A percentile compares a stretch with the other conserved stretches of the same genome.
phyloP scores from a whole-genome alignment of 2,888 invertebrate species.

The Apomyelois bistriatella region DNA sequence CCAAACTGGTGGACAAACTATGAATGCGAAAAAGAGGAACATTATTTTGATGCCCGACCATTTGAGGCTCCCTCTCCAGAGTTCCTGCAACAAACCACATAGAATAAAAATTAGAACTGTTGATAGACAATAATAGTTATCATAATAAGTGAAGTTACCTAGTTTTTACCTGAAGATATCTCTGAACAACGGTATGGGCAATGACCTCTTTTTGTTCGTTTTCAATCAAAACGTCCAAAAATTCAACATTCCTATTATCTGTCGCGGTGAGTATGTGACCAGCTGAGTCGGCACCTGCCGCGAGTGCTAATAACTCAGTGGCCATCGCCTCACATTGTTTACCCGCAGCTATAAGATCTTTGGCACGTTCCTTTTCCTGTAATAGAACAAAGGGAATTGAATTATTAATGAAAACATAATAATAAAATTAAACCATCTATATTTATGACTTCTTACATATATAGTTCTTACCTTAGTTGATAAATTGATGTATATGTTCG shows the following conservation, averaged over 20 bases:
- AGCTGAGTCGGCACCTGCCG: slow-evolving; percentile 96
- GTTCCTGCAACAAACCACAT: slow-evolving; percentile 83
- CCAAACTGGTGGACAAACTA: slow-evolving; percentile 98
- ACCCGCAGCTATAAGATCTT: slow-evolving; percentile 96
- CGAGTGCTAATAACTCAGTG: slow-evolving; percentile 95
- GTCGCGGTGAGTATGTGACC: slow-evolving; percentile 96
- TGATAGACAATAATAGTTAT: slow-evolving; percentile 11
- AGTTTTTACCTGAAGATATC: slow-evolving; percentile 93
- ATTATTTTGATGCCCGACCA: slow-evolving; percentile 98
- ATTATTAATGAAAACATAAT: slow-evolving; percentile 23
- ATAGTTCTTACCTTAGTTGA: slow-evolving; percentile 87
- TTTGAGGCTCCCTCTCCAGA: slow-evolving; percentile 98
- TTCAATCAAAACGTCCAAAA: slow-evolving; percentile 97
- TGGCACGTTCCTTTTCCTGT: slow-evolving; percentile 97
- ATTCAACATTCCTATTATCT: slow-evolving; percentile 95
- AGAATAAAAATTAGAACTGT: slow-evolving; percentile 6
- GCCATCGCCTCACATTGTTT: slow-evolving; percentile 99
- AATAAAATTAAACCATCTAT: neutral
- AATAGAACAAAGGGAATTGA: slow-evolving; percentile 30
- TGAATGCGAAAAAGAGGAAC: slow-evolving; percentile 94
- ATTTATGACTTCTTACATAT: neutral
- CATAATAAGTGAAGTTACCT: slow-evolving; percentile 65
- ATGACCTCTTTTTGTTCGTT: slow-evolving; percentile 99
- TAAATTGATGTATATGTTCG: slow-evolving; percentile 92
- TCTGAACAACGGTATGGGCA: slow-evolving; percentile 97